These are phyloP conservation scores for Momotus momota DNA, from an alignment of 2,797 vertebrate genomes.

Conservation along the genomic window DNA sequence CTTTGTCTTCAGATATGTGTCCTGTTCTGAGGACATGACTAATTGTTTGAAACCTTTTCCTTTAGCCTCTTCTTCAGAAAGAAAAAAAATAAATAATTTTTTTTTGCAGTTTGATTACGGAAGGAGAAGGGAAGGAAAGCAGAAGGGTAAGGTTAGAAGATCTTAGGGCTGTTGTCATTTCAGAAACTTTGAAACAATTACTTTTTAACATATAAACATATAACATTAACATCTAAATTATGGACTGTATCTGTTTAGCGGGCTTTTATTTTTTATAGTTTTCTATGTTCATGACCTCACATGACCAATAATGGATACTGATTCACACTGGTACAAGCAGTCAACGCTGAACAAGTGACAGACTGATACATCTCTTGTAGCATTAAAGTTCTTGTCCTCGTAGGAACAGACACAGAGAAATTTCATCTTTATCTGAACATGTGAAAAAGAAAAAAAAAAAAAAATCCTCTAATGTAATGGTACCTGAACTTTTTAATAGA, in stretches of 20 bases:
- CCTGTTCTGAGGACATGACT: background rate
- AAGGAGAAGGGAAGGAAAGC: background rate
- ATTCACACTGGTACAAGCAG: background rate
- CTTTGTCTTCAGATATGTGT: background rate
- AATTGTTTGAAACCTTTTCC: background rate
- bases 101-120: background rate
- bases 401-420: background rate
- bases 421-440: background rate
- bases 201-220: background rate
- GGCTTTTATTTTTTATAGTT: background rate
- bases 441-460: background rate
- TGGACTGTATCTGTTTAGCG: background rate
- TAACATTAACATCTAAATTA: background rate
- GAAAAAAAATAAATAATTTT: too few species aligned
- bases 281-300: background rate
- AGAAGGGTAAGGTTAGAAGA: background rate
- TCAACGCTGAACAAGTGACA: background rate
- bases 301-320: background rate
- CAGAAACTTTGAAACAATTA: background rate
- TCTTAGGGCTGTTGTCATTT: background rate
- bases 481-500: conserved; percentile 7
- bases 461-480: background rate
- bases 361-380: background rate
- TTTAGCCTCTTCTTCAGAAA: background rate
- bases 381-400: background rate